Conservation (phyloP, 2,888 invertebrate genomes). For the Oligia fasciuncula region DNA sequence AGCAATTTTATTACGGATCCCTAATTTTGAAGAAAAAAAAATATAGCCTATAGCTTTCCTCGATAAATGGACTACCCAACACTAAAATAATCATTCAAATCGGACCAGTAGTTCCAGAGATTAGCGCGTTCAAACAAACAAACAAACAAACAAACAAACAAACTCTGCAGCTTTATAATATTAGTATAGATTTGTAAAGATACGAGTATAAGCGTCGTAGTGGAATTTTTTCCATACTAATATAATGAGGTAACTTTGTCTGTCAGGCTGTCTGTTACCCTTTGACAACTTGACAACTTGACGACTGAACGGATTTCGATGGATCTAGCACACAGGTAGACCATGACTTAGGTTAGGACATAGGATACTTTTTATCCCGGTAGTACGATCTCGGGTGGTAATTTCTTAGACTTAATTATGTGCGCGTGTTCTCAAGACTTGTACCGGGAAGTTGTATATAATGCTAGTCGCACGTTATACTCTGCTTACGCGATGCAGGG, state of each 20-base stretch:
- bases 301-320: background rate
- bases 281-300: background rate
- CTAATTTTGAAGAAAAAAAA: too few relatives aligned
- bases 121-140: too few relatives aligned
- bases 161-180: too few relatives aligned
- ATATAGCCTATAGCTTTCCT: too few relatives aligned
- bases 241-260: background rate
- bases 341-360: background rate
- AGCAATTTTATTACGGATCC: too few relatives aligned
- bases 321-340: background rate
- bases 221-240: background rate
- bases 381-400: background rate
- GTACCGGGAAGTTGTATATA: background rate
- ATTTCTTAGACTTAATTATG: background rate
- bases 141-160: too few relatives aligned
- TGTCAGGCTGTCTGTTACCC: background rate
- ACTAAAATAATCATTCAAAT: too few relatives aligned
- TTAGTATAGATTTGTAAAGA: constrained; percentile 14
- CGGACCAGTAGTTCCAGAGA: too few relatives aligned
- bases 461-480: too few relatives aligned
- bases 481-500: too few relatives aligned
- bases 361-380: background rate
- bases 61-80: too few relatives aligned
- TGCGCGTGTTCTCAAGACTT: background rate
- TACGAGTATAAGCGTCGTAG: background rate